Evolutionary conservation across 2,888 invertebrate genomes (phyloP).

Genomic region (Caenorhabditis uteleia): DNA sequence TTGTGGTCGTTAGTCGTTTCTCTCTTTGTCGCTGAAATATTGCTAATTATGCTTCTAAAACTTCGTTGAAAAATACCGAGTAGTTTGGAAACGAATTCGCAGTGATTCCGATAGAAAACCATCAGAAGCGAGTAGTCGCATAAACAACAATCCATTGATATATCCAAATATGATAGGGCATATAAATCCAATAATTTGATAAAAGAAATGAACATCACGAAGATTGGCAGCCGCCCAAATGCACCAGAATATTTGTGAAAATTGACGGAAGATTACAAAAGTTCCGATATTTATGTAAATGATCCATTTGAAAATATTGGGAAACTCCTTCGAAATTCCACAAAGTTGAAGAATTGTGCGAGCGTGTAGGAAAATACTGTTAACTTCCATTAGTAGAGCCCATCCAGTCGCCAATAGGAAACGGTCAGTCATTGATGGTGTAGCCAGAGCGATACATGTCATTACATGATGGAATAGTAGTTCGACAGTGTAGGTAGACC

Average conservation of each 20-base stretch:
- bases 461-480: constrained; percentile 58
- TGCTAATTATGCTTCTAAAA: background rate
- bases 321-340: constrained; percentile 31
- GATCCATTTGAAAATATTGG: constrained; percentile 35
- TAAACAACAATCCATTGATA: constrained; percentile 57
- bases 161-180: constrained; percentile 55
- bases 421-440: constrained; percentile 30
- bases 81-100: constrained; percentile 11
- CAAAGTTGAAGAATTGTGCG: constrained; percentile 61
- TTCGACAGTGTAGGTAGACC: constrained; percentile 60
- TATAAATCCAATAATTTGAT: constrained; percentile 20
- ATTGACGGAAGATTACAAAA: constrained; percentile 59
- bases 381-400: constrained; percentile 66
- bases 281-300: constrained; percentile 53
- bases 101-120: constrained; percentile 47
- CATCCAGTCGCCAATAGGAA: constrained; percentile 59
- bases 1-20: background rate
- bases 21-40: constrained; percentile 11
- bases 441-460: constrained; percentile 36
- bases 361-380: constrained; percentile 62
- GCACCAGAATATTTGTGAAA: constrained; percentile 56
- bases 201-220: constrained; percentile 48
- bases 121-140: constrained; percentile 60
- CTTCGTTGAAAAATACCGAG: constrained; percentile 3
- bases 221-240: constrained; percentile 37